Percentiles rank a stretch among this genome's conserved stretches.
These are phyloP conservation scores for Ganaspis sp. DNA, from an alignment of 1,140 invertebrate genomes.

Conservation along the genomic window DNA sequence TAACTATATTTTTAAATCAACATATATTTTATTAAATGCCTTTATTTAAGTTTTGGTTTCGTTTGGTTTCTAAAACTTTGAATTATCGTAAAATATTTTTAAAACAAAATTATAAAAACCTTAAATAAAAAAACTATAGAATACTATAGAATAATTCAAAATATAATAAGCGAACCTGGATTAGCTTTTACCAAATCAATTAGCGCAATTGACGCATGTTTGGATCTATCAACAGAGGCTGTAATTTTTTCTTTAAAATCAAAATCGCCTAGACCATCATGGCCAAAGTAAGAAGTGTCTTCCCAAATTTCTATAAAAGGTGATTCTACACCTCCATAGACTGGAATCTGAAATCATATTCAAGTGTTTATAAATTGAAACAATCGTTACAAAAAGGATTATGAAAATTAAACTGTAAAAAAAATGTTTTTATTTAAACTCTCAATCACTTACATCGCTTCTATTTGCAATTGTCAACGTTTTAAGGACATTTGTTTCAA, in stretches of 20 bases:
- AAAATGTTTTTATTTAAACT: no score
- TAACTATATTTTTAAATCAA: no score
- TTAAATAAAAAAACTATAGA: no score
- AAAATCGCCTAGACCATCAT: constrained; percentile 78
- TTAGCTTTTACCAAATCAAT: constrained; percentile 62
- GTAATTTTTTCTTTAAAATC: constrained; percentile 61
- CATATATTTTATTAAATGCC: no score
- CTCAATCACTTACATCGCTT: constrained; percentile 75
- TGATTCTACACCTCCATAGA: constrained; percentile 70
- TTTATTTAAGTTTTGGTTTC: no score
- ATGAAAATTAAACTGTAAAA: no score
- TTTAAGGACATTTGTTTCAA: constrained; percentile 78
- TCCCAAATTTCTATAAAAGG: constrained; percentile 66
- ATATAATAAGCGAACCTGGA: constrained; percentile 60
- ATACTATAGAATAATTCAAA: neutral
- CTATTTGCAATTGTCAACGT: constrained; percentile 76
- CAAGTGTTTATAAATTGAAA: no score
- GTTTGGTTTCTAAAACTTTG: no score
- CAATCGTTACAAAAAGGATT: constrained; percentile 17
- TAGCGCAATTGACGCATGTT: constrained; percentile 62
- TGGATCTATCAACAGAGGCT: constrained; percentile 58
- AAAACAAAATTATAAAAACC: no score
- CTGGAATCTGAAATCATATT: constrained; percentile 71
- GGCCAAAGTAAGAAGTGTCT: constrained; percentile 68
- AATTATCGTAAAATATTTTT: no score